phyloP scores from a whole-genome alignment of 2,113 vertebrate species.

The Acinonyx jubatus region DNA sequence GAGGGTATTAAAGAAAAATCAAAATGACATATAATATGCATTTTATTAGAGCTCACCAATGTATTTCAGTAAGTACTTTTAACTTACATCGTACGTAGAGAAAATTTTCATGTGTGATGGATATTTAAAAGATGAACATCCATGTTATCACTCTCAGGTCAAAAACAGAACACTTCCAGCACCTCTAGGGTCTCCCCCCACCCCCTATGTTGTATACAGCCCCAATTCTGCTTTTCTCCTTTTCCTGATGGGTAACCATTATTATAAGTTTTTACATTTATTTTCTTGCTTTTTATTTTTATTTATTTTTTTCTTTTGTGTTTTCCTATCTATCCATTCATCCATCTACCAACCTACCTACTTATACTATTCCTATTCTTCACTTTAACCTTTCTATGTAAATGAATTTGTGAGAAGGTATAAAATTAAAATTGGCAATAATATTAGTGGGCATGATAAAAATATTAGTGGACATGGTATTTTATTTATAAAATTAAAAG shows the following conservation, averaged over 20 bases:
- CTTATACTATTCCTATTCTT: background rate
- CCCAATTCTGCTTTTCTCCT: background rate
- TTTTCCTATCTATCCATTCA: background rate
- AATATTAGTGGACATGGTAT: background rate
- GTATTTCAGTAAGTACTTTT: background rate
- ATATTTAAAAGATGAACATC: background rate
- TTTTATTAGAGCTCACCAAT: background rate
- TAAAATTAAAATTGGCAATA: background rate
- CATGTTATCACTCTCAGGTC: background rate
- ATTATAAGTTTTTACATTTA: background rate
- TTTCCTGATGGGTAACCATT: background rate
- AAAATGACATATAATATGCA: background rate
- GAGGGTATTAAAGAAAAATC: background rate
- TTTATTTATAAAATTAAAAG: background rate
- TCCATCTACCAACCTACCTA: background rate
- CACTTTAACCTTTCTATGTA: background rate
- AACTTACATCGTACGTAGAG: background rate
- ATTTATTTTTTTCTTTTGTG: background rate
- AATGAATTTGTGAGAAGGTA: background rate
- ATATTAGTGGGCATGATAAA: background rate
- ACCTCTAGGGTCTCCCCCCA: too few relatives aligned
- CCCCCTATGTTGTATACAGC: background rate
- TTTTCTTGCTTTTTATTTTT: background rate
- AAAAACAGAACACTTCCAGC: background rate
- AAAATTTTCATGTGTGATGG: background rate